Percentiles rank a stretch among this genome's conserved stretches.
These are phyloP conservation scores for Calidris pygmaea DNA, from an alignment of 2,113 vertebrate genomes.

Conservation along the genomic window DNA sequence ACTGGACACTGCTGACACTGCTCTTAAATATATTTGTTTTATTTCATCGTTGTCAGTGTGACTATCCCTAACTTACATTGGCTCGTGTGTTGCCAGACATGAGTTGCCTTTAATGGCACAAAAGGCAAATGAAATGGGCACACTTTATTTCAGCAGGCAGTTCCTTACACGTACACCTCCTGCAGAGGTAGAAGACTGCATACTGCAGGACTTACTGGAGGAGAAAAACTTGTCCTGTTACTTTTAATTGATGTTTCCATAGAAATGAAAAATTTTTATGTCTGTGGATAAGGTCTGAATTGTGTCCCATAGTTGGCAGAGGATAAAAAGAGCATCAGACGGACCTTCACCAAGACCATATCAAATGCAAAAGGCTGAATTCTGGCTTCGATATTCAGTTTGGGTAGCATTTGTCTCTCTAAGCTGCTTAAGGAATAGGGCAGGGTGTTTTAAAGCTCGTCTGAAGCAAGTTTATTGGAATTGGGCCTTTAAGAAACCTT, in stretches of 20 bases:
- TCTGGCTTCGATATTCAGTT: fast-evolving
- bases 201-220: not conserved
- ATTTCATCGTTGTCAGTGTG: fast-evolving
- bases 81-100: not conserved
- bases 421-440: not conserved
- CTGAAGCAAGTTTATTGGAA: not conserved
- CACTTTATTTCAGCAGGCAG: not conserved
- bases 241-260: not conserved
- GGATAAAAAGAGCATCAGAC: not conserved
- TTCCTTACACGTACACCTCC: not conserved
- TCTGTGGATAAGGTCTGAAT: not conserved
- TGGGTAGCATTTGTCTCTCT: not conserved
- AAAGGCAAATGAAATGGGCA: not conserved
- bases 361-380: not conserved
- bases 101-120: not conserved
- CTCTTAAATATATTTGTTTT: not conserved
- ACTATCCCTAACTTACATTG: not conserved
- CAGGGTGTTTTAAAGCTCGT: not conserved
- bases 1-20: not conserved
- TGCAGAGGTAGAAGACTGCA: not conserved
- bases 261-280: not conserved
- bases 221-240: not conserved
- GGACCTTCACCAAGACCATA: not conserved
- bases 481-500: not conserved
- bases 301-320: not conserved